Base-by-base conservation (phyloP, 2,888 invertebrate species). In the Pristionchus exspectatus region DNA sequence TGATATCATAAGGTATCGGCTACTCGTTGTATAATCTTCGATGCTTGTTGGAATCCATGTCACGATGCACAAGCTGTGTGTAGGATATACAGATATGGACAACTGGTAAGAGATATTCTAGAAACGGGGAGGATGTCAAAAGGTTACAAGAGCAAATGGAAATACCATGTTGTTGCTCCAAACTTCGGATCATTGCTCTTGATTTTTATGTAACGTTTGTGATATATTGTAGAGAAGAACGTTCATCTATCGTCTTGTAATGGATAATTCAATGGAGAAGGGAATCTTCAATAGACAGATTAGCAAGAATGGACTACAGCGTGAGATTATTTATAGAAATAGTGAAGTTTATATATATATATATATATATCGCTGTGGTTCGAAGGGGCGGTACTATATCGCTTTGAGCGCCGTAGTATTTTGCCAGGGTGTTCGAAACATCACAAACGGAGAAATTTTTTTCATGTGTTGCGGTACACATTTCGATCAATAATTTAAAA, bases 11-110 rank as follows among this genome's bases (percentile, higher is more conserved):
- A 93, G 93, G 94, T 94, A 3, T 94, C 98, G 27, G 99, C 99
- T 0, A 99, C 98, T 96, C 96, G 99, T 59, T 99, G 99, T 10
- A 97, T 98, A 74, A 98, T 99, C 86, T 97, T 99, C 95, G 99
- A 99, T 95, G 98, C 99, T 24, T 98, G 98, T 69, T 99, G 99
- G 98, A 99, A 99, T 96, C 99, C 99, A 1, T 99, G 99, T 95
- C 99, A 99, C 91, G 96, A 96, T 93, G 94, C 94, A 0, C 95
- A 95, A 96, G 99, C 99, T 56, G 98, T 99, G 24, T 99, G 99
- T 95, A 96, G 99, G 93, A 98, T 99, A 54, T 93, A 92, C 90
- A 89, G 91, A 77, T 91, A 63, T 24, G 59, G 50, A 33, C 88
- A 88, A 33, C 87, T 66, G 87, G 87, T 69, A 27, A 69, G 30